A percentile compares a stretch with the other conserved stretches of the same genome.
phyloP scores from a whole-genome alignment of 2,113 vertebrate genomes.

The Mastomys natalensis region DNA sequence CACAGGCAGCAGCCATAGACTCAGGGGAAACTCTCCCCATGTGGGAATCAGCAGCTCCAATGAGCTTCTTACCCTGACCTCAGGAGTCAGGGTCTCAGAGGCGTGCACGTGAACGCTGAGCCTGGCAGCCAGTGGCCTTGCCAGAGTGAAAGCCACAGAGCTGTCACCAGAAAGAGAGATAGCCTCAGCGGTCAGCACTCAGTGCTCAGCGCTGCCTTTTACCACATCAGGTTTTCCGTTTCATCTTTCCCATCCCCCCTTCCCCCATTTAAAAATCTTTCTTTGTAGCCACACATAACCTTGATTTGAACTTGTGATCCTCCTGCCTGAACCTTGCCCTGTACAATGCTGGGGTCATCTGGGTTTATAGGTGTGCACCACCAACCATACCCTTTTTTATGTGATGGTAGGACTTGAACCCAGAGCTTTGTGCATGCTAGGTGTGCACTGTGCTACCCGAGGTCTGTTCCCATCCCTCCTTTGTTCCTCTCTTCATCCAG shows the following conservation, averaged over 20 bases:
- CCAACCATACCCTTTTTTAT: neutral
- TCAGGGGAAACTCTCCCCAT: neutral
- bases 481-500: neutral
- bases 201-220: too few relatives aligned
- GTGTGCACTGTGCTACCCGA: neutral
- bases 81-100: neutral
- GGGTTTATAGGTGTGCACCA: neutral
- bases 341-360: neutral
- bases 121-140: neutral
- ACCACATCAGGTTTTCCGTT: too few relatives aligned
- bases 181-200: too few relatives aligned
- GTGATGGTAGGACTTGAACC: neutral
- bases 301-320: neutral
- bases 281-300: neutral
- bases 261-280: neutral
- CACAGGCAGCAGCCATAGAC: neutral
- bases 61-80: neutral
- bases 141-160: fast-evolving
- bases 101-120: fast-evolving
- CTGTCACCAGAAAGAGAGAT: neutral
- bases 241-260: too few relatives aligned
- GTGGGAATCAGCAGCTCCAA: neutral
- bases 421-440: neutral
- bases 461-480: too few relatives aligned
- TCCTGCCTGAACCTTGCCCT: neutral